Conservation (phyloP, 2,113 vertebrate genomes). For the Megaceryle torquata region DNA sequence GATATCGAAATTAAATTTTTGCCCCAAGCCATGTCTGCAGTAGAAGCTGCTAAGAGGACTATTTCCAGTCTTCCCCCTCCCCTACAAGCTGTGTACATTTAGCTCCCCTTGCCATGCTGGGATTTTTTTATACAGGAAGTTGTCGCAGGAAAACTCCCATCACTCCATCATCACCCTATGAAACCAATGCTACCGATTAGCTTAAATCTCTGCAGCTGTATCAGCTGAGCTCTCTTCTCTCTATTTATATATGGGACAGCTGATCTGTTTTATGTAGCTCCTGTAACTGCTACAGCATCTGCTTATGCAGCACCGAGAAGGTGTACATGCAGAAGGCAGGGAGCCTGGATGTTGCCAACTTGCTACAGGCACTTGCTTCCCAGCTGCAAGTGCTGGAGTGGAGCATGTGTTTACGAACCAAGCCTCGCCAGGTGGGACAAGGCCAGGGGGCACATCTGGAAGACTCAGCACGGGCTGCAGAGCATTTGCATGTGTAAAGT, state of each 20-base stretch:
- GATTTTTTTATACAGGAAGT: background rate
- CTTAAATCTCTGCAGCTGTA: background rate
- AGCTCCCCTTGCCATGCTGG: background rate
- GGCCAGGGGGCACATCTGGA: background rate
- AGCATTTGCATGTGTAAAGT: background rate
- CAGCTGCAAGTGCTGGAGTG: background rate
- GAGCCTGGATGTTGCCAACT: background rate
- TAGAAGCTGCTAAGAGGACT: background rate
- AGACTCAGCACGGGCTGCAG: background rate
- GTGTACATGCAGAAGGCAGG: background rate
- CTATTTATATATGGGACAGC: background rate
- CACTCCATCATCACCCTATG: background rate
- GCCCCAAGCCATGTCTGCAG: background rate
- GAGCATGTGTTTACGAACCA: background rate
- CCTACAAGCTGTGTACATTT: background rate
- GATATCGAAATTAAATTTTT: background rate
- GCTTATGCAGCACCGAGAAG: background rate
- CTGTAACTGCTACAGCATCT: background rate
- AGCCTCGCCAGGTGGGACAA: background rate
- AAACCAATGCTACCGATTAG: background rate
- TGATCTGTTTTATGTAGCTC: background rate
- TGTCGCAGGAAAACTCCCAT: background rate
- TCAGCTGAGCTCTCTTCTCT: background rate
- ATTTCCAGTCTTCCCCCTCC: background rate
- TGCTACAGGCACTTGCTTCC: background rate